phyloP scores from a whole-genome alignment of 2,113 vertebrate genomes.

The Polypterus bichir region DNA sequence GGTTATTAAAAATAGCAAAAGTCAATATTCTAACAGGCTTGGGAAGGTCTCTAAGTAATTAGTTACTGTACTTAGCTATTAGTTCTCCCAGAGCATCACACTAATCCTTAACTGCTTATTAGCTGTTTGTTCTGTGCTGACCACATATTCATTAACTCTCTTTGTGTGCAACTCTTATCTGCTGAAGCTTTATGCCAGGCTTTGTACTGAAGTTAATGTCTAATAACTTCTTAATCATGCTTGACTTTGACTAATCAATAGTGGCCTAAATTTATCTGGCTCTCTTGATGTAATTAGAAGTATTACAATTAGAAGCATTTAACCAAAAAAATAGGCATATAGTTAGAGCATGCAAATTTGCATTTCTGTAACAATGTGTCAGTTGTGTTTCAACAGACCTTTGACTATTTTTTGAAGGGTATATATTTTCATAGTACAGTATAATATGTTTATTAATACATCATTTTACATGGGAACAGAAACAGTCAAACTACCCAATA shows the following conservation, averaged over 20 bases:
- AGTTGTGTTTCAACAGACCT: too few species aligned
- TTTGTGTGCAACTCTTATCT: neutral
- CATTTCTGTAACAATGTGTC: too few species aligned
- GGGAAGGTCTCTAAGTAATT: neutral
- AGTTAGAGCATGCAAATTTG: too few species aligned
- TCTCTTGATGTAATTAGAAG: too few species aligned
- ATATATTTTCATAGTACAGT: too few species aligned
- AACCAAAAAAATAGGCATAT: too few species aligned
- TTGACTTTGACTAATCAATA: neutral
- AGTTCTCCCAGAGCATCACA: neutral
- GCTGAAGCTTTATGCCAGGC: neutral
- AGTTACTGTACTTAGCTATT: conserved; percentile 1
- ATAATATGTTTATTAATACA: too few species aligned
- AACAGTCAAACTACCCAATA: too few species aligned
- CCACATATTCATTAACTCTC: neutral
- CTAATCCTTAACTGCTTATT: neutral
- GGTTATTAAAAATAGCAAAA: neutral
- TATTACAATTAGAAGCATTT: too few species aligned
- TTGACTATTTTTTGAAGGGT: too few species aligned
- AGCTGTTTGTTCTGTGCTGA: neutral
- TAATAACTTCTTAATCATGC: neutral
- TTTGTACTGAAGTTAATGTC: neutral
- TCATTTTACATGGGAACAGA: too few species aligned
- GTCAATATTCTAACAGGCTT: neutral
- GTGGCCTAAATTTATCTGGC: too few species aligned